Evolutionary conservation across 2,888 invertebrate genomes (phyloP).

Genomic region (Rhogogaster chlorosoma): DNA sequence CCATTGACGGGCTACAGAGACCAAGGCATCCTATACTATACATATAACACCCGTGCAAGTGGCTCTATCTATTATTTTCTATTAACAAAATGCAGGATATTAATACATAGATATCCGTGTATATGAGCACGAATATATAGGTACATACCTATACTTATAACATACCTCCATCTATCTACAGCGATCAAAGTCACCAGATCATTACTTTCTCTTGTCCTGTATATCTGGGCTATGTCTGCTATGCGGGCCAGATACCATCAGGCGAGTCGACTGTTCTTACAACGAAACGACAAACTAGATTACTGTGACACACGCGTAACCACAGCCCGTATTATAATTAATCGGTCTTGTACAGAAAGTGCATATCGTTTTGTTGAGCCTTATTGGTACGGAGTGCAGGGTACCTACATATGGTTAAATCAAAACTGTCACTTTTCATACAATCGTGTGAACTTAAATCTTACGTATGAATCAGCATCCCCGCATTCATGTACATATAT

Average conservation of each 20-base stretch:
- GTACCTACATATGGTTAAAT: constrained; percentile 12
- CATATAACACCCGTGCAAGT: not conserved
- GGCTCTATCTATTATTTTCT: not conserved
- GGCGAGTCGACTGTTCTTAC: constrained; percentile 52
- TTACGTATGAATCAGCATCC: not conserved
- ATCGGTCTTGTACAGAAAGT: constrained; percentile 37
- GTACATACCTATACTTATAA: not conserved
- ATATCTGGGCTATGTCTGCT: constrained; percentile 61
- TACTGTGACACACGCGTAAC: constrained; percentile 49
- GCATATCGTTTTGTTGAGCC: constrained; percentile 39
- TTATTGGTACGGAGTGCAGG: constrained; percentile 14
- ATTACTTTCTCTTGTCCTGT: constrained; percentile 63
- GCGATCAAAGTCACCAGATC: constrained; percentile 61
- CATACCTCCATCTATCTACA: constrained; percentile 24
- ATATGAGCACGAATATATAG: not conserved
- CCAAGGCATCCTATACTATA: not conserved
- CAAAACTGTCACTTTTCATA: constrained; percentile 42
- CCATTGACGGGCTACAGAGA: constrained; percentile 25
- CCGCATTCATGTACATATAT: not conserved
- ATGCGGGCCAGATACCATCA: constrained; percentile 57
- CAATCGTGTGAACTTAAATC: not conserved
- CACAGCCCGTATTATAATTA: constrained; percentile 54
- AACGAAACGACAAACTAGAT: constrained; percentile 56
- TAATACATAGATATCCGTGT: not conserved
- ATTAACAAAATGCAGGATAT: not conserved